Evolutionary conservation across 2,888 invertebrate genomes (phyloP).

Genomic region (Lysandra coridon): DNA sequence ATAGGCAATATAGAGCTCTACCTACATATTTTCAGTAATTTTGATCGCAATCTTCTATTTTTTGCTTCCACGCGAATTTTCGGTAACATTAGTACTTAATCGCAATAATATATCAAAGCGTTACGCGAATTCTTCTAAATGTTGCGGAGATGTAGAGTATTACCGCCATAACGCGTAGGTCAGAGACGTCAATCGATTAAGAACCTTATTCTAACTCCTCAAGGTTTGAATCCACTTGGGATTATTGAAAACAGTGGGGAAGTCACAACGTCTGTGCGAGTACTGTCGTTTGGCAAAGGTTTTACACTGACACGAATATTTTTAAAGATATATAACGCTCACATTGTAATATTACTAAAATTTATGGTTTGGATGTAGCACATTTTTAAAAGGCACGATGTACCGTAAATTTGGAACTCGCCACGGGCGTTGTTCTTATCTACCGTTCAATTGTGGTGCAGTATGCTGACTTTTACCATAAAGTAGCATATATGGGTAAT

Average conservation of each 20-base stretch:
- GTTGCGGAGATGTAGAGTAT: conserved; percentile 43
- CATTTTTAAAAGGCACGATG: conserved; percentile 28
- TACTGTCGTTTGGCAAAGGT: conserved; percentile 41
- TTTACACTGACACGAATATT: conserved; percentile 34
- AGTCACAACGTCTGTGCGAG: conserved; percentile 45
- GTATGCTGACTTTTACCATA: background rate
- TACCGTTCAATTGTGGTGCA: conserved; percentile 24
- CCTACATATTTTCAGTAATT: background rate
- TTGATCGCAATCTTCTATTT: background rate
- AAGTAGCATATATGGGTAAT: background rate
- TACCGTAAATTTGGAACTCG: conserved; percentile 15
- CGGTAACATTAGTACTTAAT: conserved; percentile 5
- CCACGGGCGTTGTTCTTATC: conserved; percentile 9
- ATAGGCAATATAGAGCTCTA: background rate
- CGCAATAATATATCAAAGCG: conserved; percentile 22
- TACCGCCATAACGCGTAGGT: conserved; percentile 39
- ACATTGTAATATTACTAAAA: conserved; percentile 27
- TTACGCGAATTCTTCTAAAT: conserved; percentile 44
- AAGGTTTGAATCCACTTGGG: conserved; percentile 33
- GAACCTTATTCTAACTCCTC: conserved; percentile 28
- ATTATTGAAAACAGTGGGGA: conserved; percentile 35
- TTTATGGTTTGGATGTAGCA: conserved; percentile 26
- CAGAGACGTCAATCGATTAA: conserved; percentile 28
- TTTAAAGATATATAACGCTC: conserved; percentile 24
- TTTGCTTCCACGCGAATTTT: background rate